Evolutionary conservation across 2,113 vertebrate genomes (phyloP), one percentile per base, ranked within the genome.

Genomic region (Symphodus melops): DNA sequence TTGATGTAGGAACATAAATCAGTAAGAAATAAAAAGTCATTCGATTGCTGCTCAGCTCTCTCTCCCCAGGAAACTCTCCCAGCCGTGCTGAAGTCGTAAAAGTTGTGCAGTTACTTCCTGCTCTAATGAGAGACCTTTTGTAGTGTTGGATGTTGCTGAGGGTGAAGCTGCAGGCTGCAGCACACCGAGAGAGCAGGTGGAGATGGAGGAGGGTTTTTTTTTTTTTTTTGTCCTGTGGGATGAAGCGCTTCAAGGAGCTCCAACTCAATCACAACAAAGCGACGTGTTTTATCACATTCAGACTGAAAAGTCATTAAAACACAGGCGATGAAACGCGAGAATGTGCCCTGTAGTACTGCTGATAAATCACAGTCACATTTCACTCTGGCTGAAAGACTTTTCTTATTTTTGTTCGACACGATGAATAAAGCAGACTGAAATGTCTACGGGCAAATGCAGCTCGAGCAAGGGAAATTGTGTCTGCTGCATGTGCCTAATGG

Each of bases 281-380:
- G 55, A 37, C 64, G 21, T 61, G 17, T 72, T 85, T 78, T 74
- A 58, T 75, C 79, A 55, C n/a, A 10, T 57, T 48, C 17, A 23
- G 49, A 61, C 41, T 54, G 61, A 51, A 63, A 78, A 72, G 70
- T 63, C 72, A 65, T 85, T 81, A 62, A 75, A 74, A 65, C 55
- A 39, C 42, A 58, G 28, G 21, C 64, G 21, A 64, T 36, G 59
- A 69, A 58, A 58, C 53, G 21, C 17, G 49, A 53, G 21, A 52
- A 55, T 51, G 55, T 67, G 71, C 25, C 39, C 56, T 28, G 39
- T 8, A 68, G 36, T 17, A 48, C 7, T 17, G 51, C 39, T 49
- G 62, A 61, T 61, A 59, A 67, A 37, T 66, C 66, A 42, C 46
- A 36, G 10, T 1, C 59, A 25, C 11, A 56, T 23, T 39, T 17